Evolutionary conservation across 1,140 invertebrate genomes (phyloP), one percentile per base, ranked within the genome.

Genomic region (Kradibia gibbosae): DNA sequence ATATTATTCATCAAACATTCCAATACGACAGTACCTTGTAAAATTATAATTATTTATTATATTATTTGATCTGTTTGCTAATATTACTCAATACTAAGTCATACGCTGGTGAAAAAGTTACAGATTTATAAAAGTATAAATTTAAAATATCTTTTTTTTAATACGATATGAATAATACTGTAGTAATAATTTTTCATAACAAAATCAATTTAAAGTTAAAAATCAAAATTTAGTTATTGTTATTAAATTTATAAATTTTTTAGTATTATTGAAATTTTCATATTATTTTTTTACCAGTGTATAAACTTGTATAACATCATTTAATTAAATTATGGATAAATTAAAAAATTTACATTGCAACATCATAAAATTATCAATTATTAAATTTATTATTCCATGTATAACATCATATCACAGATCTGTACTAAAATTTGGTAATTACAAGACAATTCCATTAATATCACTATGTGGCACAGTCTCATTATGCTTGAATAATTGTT

Each of bases 331-430:
- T 42, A 74, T 31, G 60, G 60, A 80, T 80, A 57, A 39, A 80
- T 15, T 74, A 74, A 20, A 73, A 80, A 80, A 74, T 73, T 73
- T 36, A 7, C 55, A 42, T 74, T 28, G 20, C 71, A 80, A 34
- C 10, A 72, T 45, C 65, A 60, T 71, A 76, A 70, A 25, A 76
- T 76, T 55, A 77, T 71, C 28, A 72, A 75, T 53, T 73, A 73
- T n/a, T 81, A 81, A 76, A 62, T 77, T 79, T 65, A 42, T 79
- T 81, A 84, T 53, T 83, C 48, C n/a, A 60, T 73, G 50, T 79
- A 75, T 60, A 74, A 78, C 45, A n/a, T n/a, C n/a, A 83, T 85
- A 85, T 85, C 83, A 85, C 84, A 85, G 80, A 74, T 25, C 78
- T 71, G 42, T 80, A 82, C 60, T 73, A 84, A 81, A 83, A 81